Conservation (phyloP, 2,113 vertebrate species). For the Myxocyprinus asiaticus region DNA sequence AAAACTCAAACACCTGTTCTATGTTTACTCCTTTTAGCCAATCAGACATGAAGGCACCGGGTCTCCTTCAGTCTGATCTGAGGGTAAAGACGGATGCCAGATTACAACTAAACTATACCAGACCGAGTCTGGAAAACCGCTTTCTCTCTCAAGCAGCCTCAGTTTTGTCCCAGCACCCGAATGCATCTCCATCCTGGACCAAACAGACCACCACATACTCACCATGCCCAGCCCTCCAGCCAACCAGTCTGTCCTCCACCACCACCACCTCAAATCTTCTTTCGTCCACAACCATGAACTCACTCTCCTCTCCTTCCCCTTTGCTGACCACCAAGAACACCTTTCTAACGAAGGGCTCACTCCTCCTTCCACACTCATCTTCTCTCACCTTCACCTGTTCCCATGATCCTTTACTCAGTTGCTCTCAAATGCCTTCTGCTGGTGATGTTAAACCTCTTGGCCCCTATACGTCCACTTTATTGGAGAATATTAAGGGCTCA, state of each 20-base stretch:
- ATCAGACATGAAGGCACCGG: slow-evolving; percentile 63
- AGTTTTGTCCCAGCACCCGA: neutral
- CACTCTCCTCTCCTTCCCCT: slow-evolving; percentile 48
- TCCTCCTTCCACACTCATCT: neutral
- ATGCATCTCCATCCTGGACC: slow-evolving; percentile 38
- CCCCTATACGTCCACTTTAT: slow-evolving; percentile 15
- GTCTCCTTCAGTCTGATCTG: slow-evolving; percentile 48
- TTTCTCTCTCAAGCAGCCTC: slow-evolving; percentile 59
- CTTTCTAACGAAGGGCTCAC: slow-evolving; percentile 43
- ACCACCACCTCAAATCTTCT: slow-evolving; percentile 58
- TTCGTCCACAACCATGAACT: slow-evolving; percentile 54
- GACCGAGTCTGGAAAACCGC: slow-evolving; percentile 67
- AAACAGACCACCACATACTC: neutral
- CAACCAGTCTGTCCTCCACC: slow-evolving; percentile 52
- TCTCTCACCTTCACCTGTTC: slow-evolving; percentile 36
- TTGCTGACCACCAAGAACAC: slow-evolving; percentile 64
- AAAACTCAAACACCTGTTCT: neutral
- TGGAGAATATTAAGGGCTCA: neutral
- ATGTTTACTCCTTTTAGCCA: slow-evolving; percentile 23
- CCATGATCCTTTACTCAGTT: slow-evolving; percentile 29
- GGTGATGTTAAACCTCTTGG: slow-evolving; percentile 30
- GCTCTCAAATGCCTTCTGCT: slow-evolving; percentile 30
- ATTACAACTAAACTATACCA: slow-evolving; percentile 53
- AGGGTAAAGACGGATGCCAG: slow-evolving; percentile 28
- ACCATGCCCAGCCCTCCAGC: slow-evolving; percentile 26